These are phyloP conservation scores for Zophobas atratus DNA, from an alignment of 1,140 invertebrate species.

Conservation along the genomic window DNA sequence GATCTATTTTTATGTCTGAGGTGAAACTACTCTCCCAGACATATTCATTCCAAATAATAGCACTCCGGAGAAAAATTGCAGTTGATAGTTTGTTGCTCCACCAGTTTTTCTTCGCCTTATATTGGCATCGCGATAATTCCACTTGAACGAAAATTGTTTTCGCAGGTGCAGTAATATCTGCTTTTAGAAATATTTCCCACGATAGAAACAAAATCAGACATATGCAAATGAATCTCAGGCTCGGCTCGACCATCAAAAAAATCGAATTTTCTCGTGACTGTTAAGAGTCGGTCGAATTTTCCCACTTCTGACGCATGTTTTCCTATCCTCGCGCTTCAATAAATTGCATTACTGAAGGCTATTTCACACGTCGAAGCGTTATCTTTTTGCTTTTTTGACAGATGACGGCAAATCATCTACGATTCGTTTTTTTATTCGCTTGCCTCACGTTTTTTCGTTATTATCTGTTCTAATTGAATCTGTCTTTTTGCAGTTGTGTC, in stretches of 20 bases:
- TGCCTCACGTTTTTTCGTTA: background rate
- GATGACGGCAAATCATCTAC: slow-evolving; percentile 32
- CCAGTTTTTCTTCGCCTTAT: slow-evolving; percentile 5
- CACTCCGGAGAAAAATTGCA: slow-evolving; percentile 27
- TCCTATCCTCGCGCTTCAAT: slow-evolving; percentile 15
- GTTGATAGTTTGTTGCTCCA: slow-evolving; percentile 14
- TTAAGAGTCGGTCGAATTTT: slow-evolving; percentile 15
- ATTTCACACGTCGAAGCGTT: slow-evolving; percentile 41
- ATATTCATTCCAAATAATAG: slow-evolving; percentile 37
- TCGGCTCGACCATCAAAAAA: background rate
- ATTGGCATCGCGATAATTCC: slow-evolving; percentile 21
- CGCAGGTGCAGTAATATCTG: slow-evolving; percentile 22
- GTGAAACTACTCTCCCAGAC: slow-evolving; percentile 8
- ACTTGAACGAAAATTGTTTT: slow-evolving; percentile 19
- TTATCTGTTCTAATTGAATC: slow-evolving; percentile 27
- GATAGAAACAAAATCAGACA: background rate
- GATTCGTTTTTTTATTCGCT: slow-evolving; percentile 20
- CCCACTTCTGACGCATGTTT: slow-evolving; percentile 29
- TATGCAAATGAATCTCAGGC: slow-evolving; percentile 13
- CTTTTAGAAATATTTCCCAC: slow-evolving; percentile 4
- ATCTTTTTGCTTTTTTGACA: slow-evolving; percentile 38
- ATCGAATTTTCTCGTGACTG: slow-evolving; percentile 11
- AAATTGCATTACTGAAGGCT: slow-evolving; percentile 42
- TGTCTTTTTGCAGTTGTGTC: slow-evolving; percentile 45
- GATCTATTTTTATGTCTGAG: slow-evolving; percentile 21